Evolutionary conservation across 1,140 invertebrate genomes (phyloP), one percentile per base, ranked within the genome.

Genomic region (Bicyclus anynana): DNA sequence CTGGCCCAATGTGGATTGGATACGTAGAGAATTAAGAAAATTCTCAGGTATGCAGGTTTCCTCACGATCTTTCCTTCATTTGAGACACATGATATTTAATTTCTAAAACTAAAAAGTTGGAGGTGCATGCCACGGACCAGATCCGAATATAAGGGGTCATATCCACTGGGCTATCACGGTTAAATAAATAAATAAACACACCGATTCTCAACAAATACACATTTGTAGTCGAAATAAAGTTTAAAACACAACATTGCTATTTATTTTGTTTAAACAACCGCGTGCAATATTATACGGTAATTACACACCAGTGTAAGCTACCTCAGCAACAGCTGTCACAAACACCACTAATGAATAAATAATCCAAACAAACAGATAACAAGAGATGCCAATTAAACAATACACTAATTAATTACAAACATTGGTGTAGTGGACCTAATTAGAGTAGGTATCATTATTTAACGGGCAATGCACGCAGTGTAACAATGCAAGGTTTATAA

Each of bases 341-440:
- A 82, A 80, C 79, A 80, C 75, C 74, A 74, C 85, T 88, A 88
- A 86, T 85, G 81, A 87, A 88, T 88, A 86, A 86, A 84, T 88
- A 88, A 85, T 80, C 75, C 76, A 81, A 82, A 82, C 81, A 84
- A 86, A 88, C 81, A 88, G 82, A 88, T 88, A 88, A 88, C 85
- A 88, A 86, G 81, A 88, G 85, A 88, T 85, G 82, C 83, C 85
- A 88, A 88, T 88, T 88, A 86, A 86, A 88, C 83, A 88, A 88
- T 88, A 85, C 81, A 81, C 80, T 88, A 88, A 88, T 88, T 88
- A 88, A 86, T 88, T 84, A 81, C 83, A 88, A 88, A 88, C 85
- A 86, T 85, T 83, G 82, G 75, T 88, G 81, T 84, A 88, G 83
- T 88, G 85, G 83, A 85, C 80, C 84, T 86, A 86, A 88, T 86